Conservation (phyloP, 2,113 vertebrate species). For the Neolamprologus devosi region DNA sequence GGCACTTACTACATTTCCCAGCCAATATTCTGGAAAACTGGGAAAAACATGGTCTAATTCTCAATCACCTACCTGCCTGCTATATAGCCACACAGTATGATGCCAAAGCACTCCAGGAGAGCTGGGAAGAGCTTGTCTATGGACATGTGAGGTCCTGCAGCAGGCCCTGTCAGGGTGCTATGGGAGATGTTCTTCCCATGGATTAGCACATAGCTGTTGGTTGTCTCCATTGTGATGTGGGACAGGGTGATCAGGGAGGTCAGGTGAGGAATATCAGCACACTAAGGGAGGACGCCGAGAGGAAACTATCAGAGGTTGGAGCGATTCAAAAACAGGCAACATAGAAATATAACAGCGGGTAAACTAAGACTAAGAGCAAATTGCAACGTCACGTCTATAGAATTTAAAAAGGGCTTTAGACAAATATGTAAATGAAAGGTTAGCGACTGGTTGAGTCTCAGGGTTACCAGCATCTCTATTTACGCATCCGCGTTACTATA, state of each 20-base stretch:
- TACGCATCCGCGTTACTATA: not conserved
- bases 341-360: not conserved
- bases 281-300: not conserved
- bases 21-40: not conserved
- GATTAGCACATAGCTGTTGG: constrained; percentile 48
- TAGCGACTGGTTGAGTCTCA: not conserved
- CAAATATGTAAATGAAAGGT: not conserved
- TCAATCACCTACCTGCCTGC: constrained; percentile 71
- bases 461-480: not conserved
- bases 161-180: constrained; percentile 53
- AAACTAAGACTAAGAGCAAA: not conserved
- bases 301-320: fast-evolving
- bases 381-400: not conserved
- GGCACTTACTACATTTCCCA: not conserved
- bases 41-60: no score
- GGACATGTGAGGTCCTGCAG: constrained; percentile 78
- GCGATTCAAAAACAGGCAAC: not conserved
- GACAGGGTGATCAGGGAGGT: not conserved
- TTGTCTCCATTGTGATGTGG: constrained; percentile 54
- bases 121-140: constrained; percentile 93
- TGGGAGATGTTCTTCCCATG: constrained; percentile 72
- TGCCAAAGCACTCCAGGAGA: constrained; percentile 92
- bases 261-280: not conserved
- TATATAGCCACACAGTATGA: constrained; percentile 91
- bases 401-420: not conserved